Evolutionary conservation across 2,888 invertebrate genomes (phyloP).

Genomic region (Chloroclystis v-ata): DNA sequence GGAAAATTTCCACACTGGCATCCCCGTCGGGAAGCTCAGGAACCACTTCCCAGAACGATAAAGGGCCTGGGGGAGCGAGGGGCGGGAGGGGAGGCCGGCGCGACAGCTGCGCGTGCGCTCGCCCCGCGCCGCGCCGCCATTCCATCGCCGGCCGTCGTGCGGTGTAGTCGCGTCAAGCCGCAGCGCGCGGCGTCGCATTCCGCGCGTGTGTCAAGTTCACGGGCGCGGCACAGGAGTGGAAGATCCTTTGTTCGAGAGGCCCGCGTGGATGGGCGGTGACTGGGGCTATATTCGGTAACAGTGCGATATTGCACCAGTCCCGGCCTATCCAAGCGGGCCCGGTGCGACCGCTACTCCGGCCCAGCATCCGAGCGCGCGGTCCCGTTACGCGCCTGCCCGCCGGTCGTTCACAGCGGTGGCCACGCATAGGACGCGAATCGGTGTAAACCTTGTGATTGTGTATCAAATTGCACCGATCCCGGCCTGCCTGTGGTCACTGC

Average conservation of each 20-base stretch:
- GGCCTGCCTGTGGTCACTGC: slow-evolving; percentile 74
- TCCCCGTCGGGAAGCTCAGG: slow-evolving; percentile 74
- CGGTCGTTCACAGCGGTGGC: slow-evolving; percentile 74
- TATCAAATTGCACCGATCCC: slow-evolving; percentile 79
- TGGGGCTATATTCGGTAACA: slow-evolving; percentile 73
- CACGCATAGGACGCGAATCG: slow-evolving; percentile 77
- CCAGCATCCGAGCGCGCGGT: slow-evolving; percentile 74
- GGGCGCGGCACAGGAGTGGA: slow-evolving; percentile 20
- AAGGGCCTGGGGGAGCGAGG: slow-evolving; percentile 56
- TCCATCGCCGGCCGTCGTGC: slow-evolving; percentile 54
- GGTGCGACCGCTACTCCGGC: slow-evolving; percentile 59
- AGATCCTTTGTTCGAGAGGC: slow-evolving; percentile 66
- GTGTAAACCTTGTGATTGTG: slow-evolving; percentile 72
- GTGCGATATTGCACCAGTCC: slow-evolving; percentile 79
- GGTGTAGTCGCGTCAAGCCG: slow-evolving; percentile 40
- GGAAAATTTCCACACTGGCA: slow-evolving; percentile 48
- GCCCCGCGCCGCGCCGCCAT: slow-evolving; percentile 45
- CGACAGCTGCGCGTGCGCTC: slow-evolving; percentile 72
- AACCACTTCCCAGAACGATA: slow-evolving; percentile 78
- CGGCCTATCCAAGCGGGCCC: slow-evolving; percentile 78
- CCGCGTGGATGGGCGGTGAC: slow-evolving; percentile 75
- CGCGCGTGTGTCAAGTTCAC: slow-evolving; percentile 42
- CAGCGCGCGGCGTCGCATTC: slow-evolving; percentile 50
- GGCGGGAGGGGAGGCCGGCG: slow-evolving; percentile 50
- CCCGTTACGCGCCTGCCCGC: slow-evolving; percentile 64